Conservation (phyloP, 2,113 vertebrate species). For the Sclerurus mexicanus region DNA sequence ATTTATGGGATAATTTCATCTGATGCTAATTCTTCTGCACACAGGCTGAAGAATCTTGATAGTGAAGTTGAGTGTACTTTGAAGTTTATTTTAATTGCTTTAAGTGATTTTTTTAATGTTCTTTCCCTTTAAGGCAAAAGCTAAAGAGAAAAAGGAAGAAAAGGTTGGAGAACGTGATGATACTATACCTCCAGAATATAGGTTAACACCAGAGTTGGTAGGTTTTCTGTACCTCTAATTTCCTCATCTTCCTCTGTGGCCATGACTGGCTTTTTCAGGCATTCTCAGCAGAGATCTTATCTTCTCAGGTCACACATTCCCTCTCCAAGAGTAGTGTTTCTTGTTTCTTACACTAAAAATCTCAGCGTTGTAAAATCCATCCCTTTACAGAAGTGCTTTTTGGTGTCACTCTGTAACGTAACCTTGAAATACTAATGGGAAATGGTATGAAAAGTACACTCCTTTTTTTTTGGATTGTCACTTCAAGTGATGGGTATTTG, state of each 20-base stretch:
- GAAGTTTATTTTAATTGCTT: not conserved
- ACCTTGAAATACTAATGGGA: not conserved
- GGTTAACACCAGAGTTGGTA: slow-evolving; percentile 64
- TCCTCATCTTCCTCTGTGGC: not conserved
- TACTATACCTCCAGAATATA: slow-evolving; percentile 70
- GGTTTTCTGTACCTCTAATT: not conserved
- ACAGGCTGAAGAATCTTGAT: not conserved
- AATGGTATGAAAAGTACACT: not conserved
- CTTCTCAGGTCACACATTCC: not conserved
- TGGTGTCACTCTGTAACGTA: not conserved
- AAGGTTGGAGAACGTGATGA: slow-evolving; percentile 72
- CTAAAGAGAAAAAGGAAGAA: slow-evolving; percentile 70
- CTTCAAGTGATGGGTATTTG: not conserved
- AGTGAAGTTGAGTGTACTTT: not conserved
- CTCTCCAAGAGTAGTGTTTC: not conserved
- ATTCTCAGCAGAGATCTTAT: not conserved
- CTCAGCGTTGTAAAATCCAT: not conserved
- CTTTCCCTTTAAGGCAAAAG: slow-evolving; percentile 63
- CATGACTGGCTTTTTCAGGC: not conserved
- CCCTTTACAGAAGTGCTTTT: not conserved
- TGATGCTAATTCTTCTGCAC: not conserved
- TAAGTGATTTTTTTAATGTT: not conserved
- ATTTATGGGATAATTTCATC: not conserved
- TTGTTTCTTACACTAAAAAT: not conserved
- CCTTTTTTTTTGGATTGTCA: not conserved